A percentile compares a stretch with the other conserved stretches of the same genome.
These are phyloP conservation scores for Chamaea fasciata DNA, from an alignment of 2,113 vertebrate genomes.

Conservation along the genomic window DNA sequence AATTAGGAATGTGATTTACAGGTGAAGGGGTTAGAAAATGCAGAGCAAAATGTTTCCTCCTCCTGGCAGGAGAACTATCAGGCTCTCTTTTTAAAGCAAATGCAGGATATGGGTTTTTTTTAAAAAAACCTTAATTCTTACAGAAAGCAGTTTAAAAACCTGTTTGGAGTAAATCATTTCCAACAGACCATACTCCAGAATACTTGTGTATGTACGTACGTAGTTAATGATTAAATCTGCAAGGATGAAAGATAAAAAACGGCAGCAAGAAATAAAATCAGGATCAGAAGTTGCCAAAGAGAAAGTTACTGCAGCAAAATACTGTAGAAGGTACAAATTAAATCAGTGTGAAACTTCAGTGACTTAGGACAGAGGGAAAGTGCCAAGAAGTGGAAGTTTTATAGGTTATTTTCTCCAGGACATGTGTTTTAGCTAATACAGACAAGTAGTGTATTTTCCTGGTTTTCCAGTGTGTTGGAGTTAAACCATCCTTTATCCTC, in stretches of 20 bases:
- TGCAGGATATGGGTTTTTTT: not conserved
- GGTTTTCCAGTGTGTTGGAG: not conserved
- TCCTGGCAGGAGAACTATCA: not conserved
- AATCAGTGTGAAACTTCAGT: not conserved
- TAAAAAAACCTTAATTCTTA: not conserved
- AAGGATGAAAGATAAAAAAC: not conserved
- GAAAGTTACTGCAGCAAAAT: not conserved
- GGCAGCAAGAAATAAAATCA: not conserved
- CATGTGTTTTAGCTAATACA: not conserved
- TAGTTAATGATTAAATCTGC: not conserved
- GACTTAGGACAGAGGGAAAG: not conserved
- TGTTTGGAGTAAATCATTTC: not conserved
- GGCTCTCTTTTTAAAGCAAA: not conserved
- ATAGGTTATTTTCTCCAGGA: not conserved
- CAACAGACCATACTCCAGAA: not conserved
- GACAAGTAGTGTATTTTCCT: not conserved
- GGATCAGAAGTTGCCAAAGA: not conserved
- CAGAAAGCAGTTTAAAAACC: not conserved
- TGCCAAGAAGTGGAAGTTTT: not conserved
- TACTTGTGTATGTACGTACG: not conserved
- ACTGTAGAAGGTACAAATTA: not conserved
- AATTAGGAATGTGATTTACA: constrained; percentile 10
- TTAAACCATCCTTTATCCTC: not conserved
- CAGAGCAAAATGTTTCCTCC: not conserved
- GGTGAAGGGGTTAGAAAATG: not conserved